Evolutionary conservation across 2,797 vertebrate species (phyloP).

Genomic region (Enoplosus armatus): DNA sequence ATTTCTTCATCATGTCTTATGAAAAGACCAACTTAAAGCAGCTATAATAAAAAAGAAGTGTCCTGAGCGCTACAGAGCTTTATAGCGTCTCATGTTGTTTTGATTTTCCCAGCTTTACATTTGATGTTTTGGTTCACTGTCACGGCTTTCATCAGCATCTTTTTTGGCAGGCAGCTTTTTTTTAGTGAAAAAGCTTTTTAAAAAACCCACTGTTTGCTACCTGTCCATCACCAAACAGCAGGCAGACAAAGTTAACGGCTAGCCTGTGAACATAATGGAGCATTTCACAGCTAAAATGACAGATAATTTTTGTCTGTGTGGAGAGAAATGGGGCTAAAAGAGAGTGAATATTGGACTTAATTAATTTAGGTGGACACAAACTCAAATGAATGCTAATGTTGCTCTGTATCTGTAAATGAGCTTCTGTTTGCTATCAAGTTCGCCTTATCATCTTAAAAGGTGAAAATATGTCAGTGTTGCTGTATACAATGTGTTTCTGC

Average conservation of each 20-base stretch:
- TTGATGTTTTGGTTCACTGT: neutral
- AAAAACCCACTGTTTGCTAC: neutral
- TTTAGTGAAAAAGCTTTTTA: neutral
- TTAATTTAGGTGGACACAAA: neutral
- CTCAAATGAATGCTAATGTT: neutral
- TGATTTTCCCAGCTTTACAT: neutral
- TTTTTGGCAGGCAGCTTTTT: neutral
- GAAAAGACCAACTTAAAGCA: neutral
- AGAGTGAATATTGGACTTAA: neutral
- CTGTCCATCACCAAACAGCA: too few species aligned
- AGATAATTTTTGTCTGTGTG: neutral
- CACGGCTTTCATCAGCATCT: neutral
- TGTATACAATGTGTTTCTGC: neutral
- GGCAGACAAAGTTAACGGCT: too few species aligned
- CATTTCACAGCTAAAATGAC: neutral
- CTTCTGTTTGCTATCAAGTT: neutral
- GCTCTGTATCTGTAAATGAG: neutral
- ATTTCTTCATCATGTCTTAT: neutral
- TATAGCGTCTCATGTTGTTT: neutral
- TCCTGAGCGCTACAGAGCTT: neutral
- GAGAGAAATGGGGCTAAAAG: neutral
- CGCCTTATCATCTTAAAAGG: neutral
- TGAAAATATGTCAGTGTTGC: neutral
- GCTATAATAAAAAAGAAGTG: too few species aligned
- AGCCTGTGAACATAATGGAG: neutral